A percentile compares a stretch with the other conserved stretches of the same genome.
Evolutionary conservation across 2,113 vertebrate genomes (phyloP).

Genomic region (Aptenodytes forsteri): DNA sequence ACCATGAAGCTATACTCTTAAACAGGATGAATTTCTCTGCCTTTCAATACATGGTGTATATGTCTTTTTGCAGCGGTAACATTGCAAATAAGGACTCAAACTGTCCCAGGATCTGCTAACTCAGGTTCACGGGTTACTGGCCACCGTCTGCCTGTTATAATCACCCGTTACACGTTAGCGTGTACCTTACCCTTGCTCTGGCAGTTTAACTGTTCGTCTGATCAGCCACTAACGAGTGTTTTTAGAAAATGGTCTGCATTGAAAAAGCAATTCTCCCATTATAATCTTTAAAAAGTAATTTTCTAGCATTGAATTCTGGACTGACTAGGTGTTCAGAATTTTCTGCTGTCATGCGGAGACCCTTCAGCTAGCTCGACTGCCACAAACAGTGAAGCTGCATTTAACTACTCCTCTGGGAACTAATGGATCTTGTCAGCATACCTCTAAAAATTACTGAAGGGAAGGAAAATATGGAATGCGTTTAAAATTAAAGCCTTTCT

Average conservation of each 20-base stretch:
- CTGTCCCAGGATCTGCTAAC: neutral
- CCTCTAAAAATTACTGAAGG: neutral
- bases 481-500: neutral
- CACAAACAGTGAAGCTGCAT: neutral
- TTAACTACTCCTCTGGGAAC: neutral
- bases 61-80: neutral
- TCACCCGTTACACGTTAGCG: neutral
- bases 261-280: neutral
- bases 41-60: neutral
- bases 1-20: neutral
- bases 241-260: neutral
- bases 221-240: neutral
- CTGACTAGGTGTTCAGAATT: neutral
- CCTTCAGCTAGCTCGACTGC: neutral
- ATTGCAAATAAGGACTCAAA: neutral
- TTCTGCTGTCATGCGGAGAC: neutral
- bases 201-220: neutral
- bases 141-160: neutral
- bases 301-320: neutral
- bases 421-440: neutral
- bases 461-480: neutral
- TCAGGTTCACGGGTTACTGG: neutral
- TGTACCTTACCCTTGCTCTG: neutral
- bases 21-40: neutral
- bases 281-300: neutral